Percentiles rank a stretch among this genome's conserved stretches.
Evolutionary conservation across 2,888 invertebrate species (phyloP).

Genomic region (Pantelozetes paolii): DNA sequence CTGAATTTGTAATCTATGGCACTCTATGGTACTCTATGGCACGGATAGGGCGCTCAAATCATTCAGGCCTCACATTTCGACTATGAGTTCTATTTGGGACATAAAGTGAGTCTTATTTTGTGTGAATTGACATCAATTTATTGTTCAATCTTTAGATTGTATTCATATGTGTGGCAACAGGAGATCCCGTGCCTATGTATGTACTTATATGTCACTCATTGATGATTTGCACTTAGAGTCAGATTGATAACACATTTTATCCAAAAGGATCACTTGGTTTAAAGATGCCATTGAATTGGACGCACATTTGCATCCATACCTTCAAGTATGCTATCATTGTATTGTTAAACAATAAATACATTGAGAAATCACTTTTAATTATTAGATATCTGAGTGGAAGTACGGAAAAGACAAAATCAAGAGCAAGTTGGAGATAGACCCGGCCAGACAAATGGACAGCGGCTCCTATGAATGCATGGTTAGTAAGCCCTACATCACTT

Average conservation of each 20-base stretch:
- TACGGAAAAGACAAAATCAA: constrained; percentile 75
- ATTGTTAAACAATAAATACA: too few relatives aligned
- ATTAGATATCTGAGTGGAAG: constrained; percentile 67
- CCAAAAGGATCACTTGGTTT: constrained; percentile 80
- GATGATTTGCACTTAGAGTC: too few relatives aligned
- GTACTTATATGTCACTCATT: neutral
- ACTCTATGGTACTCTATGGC: too few relatives aligned
- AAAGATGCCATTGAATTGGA: constrained; percentile 78
- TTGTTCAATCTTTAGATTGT: constrained; percentile 16
- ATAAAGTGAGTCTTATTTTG: constrained; percentile 68
- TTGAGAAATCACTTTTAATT: too few relatives aligned
- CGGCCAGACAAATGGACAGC: constrained; percentile 91
- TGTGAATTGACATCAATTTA: neutral
- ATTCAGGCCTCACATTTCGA: constrained; percentile 83
- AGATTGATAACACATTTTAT: neutral
- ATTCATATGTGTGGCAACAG: constrained; percentile 83
- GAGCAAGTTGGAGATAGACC: constrained; percentile 89
- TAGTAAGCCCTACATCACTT: neutral
- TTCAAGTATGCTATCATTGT: constrained; percentile 67
- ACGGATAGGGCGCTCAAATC: constrained; percentile 77
- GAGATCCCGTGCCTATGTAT: constrained; percentile 69
- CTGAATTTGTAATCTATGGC: too few relatives aligned
- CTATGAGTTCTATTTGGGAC: constrained; percentile 85
- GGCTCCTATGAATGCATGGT: constrained; percentile 77
- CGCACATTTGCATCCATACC: constrained; percentile 78